Conservation (phyloP, 1,140 invertebrate species). For the Neodiprion virginianus region DNA sequence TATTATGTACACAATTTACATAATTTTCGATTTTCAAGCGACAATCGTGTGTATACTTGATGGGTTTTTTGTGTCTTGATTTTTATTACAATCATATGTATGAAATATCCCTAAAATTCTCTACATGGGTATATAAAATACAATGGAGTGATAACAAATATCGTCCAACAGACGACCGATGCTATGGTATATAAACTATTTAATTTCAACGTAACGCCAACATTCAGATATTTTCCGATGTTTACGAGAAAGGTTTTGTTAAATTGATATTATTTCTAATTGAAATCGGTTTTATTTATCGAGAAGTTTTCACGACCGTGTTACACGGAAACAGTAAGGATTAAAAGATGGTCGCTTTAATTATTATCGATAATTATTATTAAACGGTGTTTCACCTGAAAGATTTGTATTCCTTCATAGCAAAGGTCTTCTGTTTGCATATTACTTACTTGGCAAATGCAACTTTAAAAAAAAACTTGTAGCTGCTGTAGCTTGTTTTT, state of each 20-base stretch:
- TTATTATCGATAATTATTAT: no score
- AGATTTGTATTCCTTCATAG: background rate
- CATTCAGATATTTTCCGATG: no score
- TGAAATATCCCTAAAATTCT: background rate
- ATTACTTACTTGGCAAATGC: background rate
- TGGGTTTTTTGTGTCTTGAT: background rate
- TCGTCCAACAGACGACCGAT: slow-evolving; percentile 3
- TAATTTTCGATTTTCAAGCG: slow-evolving; percentile 15
- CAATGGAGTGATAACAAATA: background rate
- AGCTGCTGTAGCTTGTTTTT: no score
- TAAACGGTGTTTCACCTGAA: background rate
- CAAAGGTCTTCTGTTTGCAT: no score
- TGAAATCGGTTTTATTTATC: no score
- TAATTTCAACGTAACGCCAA: no score
- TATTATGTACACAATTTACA: slow-evolving; percentile 29
- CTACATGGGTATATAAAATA: background rate
- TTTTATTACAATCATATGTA: background rate
- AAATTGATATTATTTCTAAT: no score
- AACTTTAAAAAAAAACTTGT: background rate
- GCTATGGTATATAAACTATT: background rate
- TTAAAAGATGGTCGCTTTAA: no score
- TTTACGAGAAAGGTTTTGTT: no score
- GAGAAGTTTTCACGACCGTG: no score
- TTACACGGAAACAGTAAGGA: no score
- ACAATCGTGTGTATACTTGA: background rate